Base-by-base conservation (phyloP, 2,113 vertebrate species). In the Todiramphus chloris region DNA sequence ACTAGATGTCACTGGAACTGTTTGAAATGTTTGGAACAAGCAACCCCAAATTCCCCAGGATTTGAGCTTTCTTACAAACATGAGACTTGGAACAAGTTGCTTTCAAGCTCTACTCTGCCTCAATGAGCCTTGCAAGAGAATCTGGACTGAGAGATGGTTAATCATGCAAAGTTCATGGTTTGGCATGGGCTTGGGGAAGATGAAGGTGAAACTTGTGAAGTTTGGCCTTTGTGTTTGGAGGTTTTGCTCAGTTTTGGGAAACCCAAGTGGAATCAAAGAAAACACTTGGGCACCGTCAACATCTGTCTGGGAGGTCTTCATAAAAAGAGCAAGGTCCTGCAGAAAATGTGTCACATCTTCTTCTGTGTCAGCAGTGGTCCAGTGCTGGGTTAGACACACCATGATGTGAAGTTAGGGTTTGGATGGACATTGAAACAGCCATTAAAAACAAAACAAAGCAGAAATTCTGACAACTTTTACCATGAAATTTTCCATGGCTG, bases 1-100 rank as follows among this genome's bases (percentile, higher is more conserved):
- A 94, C 96, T 97, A 97, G 96, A 96, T 97, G 96, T 97, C 96
- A 97, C 96, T 97, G 96, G 92, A 96, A 96, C 96, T 97, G 96
- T 83, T 96, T 97, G 94, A 96, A 96, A 96, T 92, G 89, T 95
- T 94, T 94, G 84, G 91, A 96, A 77, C 44, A 87, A 96, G 67
- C 89, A 94, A 94, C 94, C 96, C 95, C 95, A 91, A 94, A 87
- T 78, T 96, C 44, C n/a, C 24, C 77, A 62, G 46, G 56, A 89
- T 96, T 76, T 87, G 83, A 84, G 74, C 55, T 82, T 82, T 93
- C 46, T 88, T 84, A 11, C 27, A 66, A 94, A 46, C 2, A 7
- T 11, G 46, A 90, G 50, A 13, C 53, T 94, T 94, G 83, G 83
- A 87, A 2, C 21, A 69, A 35, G 53, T 69, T 69, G 20, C 9